These are phyloP conservation scores for Malurus cyaneus DNA, from an alignment of 2,113 vertebrate species.

Conservation along the genomic window DNA sequence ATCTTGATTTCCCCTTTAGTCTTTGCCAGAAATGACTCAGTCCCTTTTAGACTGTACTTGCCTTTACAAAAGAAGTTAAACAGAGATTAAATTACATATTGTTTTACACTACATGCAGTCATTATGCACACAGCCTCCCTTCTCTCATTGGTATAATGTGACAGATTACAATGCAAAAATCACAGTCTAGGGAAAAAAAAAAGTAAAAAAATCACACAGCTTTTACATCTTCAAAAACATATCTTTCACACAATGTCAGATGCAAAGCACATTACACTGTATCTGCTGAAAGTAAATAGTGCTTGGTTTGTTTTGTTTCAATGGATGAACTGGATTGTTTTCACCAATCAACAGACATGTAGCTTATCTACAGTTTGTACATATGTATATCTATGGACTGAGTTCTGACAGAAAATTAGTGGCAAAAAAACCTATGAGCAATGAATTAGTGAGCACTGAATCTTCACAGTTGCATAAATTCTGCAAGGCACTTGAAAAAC, in stretches of 20 bases:
- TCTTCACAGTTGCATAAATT: neutral
- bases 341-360: neutral
- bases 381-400: neutral
- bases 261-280: neutral
- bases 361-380: neutral
- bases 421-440: conserved; percentile 1
- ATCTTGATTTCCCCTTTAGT: neutral
- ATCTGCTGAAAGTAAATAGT: neutral
- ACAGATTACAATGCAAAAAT: neutral
- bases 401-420: neutral
- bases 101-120: neutral
- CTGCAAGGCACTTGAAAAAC: neutral
- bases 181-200: neutral
- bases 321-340: neutral
- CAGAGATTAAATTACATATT: neutral
- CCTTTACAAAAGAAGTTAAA: conserved; percentile 10
- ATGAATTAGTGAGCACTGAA: neutral
- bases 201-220: neutral
- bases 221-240: neutral
- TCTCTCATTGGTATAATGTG: neutral
- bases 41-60: neutral
- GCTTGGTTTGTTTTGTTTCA: neutral
- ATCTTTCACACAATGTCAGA: neutral
- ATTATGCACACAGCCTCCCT: neutral
- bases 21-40: conserved; percentile 22